phyloP scores from a whole-genome alignment of 2,797 vertebrate species.

The Pipistrellus kuhlii region DNA sequence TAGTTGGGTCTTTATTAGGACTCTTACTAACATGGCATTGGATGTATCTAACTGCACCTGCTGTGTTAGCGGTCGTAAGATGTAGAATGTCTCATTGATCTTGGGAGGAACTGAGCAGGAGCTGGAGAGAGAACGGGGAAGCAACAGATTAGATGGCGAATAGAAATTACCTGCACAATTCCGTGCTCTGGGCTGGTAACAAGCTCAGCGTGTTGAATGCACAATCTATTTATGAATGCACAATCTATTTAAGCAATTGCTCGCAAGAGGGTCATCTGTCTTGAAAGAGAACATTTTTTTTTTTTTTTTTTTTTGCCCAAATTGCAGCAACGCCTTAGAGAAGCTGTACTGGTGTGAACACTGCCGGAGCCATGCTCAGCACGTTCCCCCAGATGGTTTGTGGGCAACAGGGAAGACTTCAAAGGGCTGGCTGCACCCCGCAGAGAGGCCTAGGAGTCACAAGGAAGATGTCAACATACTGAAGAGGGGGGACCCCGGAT shows the following conservation, averaged over 20 bases:
- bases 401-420: background rate
- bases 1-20: constrained; percentile 75
- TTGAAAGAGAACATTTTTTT: constrained; percentile 58
- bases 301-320: constrained; percentile 39
- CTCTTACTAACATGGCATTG: constrained; percentile 63
- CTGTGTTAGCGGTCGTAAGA: constrained; percentile 52
- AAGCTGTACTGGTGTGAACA: background rate
- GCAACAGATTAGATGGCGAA: constrained; percentile 16
- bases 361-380: background rate
- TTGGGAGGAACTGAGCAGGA: constrained; percentile 49
- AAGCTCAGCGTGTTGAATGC: constrained; percentile 37
- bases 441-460: background rate
- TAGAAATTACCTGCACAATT: constrained; percentile 70
- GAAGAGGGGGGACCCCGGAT: background rate
- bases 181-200: constrained; percentile 46
- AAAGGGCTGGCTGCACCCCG: background rate
- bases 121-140: background rate
- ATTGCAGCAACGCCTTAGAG: background rate
- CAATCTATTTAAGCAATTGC: constrained; percentile 45
- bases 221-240: constrained; percentile 43
- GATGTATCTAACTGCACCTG: constrained; percentile 54
- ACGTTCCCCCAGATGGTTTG: background rate
- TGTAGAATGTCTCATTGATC: constrained; percentile 54
- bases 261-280: constrained; percentile 49
- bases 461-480: background rate